Percentiles rank a stretch among this genome's conserved stretches.
These are phyloP conservation scores for Poeciliopsis turrubarensis DNA, from an alignment of 2,113 vertebrate genomes.

Conservation along the genomic window DNA sequence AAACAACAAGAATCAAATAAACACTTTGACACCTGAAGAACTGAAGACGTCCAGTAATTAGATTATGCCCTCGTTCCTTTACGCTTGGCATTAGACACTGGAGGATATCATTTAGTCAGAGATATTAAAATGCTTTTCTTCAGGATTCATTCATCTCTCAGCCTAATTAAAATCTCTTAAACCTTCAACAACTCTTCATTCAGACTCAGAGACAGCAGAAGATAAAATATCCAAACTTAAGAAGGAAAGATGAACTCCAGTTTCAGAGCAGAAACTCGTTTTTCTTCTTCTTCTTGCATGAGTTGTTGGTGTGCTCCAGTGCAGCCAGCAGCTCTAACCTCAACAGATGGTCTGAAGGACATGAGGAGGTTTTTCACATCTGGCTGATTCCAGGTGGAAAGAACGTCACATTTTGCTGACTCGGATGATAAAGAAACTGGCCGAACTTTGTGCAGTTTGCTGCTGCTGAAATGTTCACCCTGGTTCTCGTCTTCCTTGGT, in stretches of 20 bases:
- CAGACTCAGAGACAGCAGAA: neutral
- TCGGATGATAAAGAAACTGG: slow-evolving; percentile 19
- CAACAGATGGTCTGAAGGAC: slow-evolving; percentile 45
- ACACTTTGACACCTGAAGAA: too few species aligned
- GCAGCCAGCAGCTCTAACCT: neutral
- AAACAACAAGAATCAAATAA: too few species aligned
- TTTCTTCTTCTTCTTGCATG: neutral
- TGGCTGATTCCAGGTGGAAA: slow-evolving; percentile 16
- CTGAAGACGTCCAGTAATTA: too few species aligned
- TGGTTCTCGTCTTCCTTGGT: too few species aligned
- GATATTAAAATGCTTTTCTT: too few species aligned
- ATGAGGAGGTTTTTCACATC: neutral
- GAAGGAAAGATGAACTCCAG: neutral
- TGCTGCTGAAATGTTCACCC: too few species aligned
- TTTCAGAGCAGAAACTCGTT: neutral
- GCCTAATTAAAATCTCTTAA: neutral
- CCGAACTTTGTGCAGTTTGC: slow-evolving; percentile 5
- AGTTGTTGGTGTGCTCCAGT: slow-evolving; percentile 10
- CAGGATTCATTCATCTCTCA: too few species aligned
- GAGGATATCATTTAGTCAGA: too few species aligned
- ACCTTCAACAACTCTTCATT: neutral
- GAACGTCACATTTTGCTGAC: slow-evolving; percentile 20
- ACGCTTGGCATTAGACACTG: too few species aligned
- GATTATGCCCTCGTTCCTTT: too few species aligned
- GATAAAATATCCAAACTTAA: neutral